Percentiles rank a stretch among this genome's conserved stretches.
Conservation (phyloP, 2,113 vertebrate genomes). For the Centropus unirufus region DNA sequence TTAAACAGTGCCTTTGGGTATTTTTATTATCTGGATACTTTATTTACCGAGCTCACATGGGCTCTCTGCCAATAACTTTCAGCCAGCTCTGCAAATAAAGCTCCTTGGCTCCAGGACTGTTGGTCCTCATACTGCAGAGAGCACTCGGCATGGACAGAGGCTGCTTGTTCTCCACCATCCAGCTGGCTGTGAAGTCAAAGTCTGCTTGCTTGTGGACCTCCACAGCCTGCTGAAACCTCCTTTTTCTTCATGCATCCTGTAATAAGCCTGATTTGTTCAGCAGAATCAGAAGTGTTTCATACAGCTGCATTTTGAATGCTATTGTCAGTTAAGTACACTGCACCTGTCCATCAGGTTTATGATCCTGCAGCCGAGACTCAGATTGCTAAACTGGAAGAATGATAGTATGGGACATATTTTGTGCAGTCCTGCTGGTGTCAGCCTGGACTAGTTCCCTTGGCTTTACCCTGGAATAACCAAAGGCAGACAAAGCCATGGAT, state of each 20-base stretch:
- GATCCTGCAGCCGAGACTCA: not conserved
- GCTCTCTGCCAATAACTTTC: conserved; percentile 53
- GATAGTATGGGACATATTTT: not conserved
- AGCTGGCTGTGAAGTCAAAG: conserved; percentile 6
- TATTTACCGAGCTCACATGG: conserved; percentile 57
- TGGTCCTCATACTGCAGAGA: conserved; percentile 68
- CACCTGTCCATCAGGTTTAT: not conserved
- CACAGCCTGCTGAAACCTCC: conserved; percentile 15
- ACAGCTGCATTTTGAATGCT: not conserved
- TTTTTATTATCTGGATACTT: conserved; percentile 70
- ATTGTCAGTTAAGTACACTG: not conserved
- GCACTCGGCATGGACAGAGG: conserved; percentile 45
- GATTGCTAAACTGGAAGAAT: not conserved
- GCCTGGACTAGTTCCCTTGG: not conserved
- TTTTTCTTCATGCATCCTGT: not conserved
- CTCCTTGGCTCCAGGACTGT: conserved; percentile 66
- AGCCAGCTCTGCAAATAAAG: conserved; percentile 69
- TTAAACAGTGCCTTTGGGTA: conserved; percentile 55
- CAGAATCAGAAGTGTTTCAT: not conserved
- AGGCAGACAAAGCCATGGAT: not conserved
- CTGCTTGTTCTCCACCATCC: conserved; percentile 43
- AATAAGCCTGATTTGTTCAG: not conserved
- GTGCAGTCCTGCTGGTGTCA: not conserved
- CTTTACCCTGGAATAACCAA: not conserved
- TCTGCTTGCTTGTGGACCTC: not conserved